phyloP scores from a whole-genome alignment of 2,797 vertebrate genomes.

The Pseudopleuronectes americanus region DNA sequence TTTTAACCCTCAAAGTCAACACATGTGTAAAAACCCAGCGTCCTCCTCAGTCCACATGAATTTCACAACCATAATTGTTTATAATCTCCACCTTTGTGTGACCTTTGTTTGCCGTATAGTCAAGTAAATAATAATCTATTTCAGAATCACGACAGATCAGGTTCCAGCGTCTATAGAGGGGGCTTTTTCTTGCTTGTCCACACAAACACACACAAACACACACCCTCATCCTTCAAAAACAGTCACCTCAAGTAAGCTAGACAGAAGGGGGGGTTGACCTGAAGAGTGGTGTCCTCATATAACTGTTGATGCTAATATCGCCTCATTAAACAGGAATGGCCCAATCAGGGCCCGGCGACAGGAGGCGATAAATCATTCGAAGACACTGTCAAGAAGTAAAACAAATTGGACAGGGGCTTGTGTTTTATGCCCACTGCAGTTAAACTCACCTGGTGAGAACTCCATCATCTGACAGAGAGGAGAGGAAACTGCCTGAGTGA shows the following conservation, averaged over 20 bases:
- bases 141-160: no score
- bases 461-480: conserved; percentile 26
- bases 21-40: no score
- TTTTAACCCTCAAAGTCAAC: no score
- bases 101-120: no score
- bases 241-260: conserved; percentile 18
- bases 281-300: conserved; percentile 39
- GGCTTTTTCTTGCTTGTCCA: no score
- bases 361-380: conserved; percentile 76
- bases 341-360: conserved; percentile 64
- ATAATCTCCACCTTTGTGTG: no score
- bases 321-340: conserved; percentile 66
- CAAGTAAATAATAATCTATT: no score
- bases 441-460: conserved; percentile 48
- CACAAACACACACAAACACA: no score
- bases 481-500: background rate
- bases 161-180: no score
- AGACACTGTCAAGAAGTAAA: conserved; percentile 69
- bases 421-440: conserved; percentile 64
- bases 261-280: conserved; percentile 27
- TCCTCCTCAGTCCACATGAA: no score
- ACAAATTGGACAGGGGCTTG: conserved; percentile 69
- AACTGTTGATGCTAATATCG: conserved; percentile 67
- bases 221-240: background rate
- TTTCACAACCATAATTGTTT: no score